Base-by-base conservation (phyloP, 2,797 vertebrate genomes). In the Schizopygopsis malacanthus region DNA sequence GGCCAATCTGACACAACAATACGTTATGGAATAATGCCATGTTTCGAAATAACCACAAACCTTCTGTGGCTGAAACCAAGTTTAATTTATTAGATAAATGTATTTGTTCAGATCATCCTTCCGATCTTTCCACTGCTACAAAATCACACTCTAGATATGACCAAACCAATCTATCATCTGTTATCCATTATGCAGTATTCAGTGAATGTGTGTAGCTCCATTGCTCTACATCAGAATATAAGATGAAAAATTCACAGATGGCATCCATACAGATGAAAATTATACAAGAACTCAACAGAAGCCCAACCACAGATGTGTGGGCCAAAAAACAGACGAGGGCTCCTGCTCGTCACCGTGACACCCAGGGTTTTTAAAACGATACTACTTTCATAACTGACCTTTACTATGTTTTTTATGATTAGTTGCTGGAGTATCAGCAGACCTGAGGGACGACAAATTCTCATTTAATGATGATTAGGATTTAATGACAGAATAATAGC, bases 401-500 rank as follows among this genome's bases (percentile, higher is more conserved):
- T 92, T 90, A 91, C 92, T 91, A 87, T 92, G 89, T 91, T 92
- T 92, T 92, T 91, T 91, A 94, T 93, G 91, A 92, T 91, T 87
- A 89, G 90, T 85, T 91, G 84, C 92, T 88, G 83, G 90, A 90
- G 87, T 89, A 89, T 87, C 86, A 87, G 75, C 81, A 83, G 87
- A 91, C 91, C 91, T 87, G 89, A 90, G 92, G 91, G 94, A 91
- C 85, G 89, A 90, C 89, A 92, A 92, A 94, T 93, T 90, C 87
- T 90, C 81, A 77, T 92, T 91, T 95, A 95, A 95, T 94, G 94
- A 94, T 95, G 91, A 95, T 95, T 91, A 87, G 71, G 86, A 93
- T 94, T 94, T 95, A 95, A 95, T 94, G 94, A 93, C 89, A 89
- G 91, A 89, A 91, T 94, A 94, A 95, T 93, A 93, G 90, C 91